A percentile compares a stretch with the other conserved stretches of the same genome.
phyloP scores from a whole-genome alignment of 37 sponge, comb jelly and placozoan genomes.

The Oopsacas minuta region DNA sequence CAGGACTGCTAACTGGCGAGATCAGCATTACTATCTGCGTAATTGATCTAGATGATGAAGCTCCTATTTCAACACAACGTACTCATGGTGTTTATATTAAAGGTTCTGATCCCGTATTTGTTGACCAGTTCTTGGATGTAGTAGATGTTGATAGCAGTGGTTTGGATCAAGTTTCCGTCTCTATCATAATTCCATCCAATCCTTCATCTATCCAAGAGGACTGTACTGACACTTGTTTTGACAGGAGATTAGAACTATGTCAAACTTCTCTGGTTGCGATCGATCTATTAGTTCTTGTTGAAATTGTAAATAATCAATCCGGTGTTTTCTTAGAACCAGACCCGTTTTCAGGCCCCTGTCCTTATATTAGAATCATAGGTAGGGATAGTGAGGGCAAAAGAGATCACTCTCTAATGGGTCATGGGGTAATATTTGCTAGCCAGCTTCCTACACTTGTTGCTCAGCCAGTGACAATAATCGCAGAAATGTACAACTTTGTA shows the following conservation, averaged over 20 bases:
- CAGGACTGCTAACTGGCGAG: background rate
- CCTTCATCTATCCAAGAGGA: background rate
- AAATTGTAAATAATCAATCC: background rate
- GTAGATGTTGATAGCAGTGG: background rate
- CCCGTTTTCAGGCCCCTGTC: background rate
- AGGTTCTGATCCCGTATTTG: background rate
- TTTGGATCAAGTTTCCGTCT: background rate
- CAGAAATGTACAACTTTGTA: background rate
- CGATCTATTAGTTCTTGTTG: background rate
- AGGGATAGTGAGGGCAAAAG: background rate
- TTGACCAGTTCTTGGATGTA: background rate
- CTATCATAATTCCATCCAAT: background rate
- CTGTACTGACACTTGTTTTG: background rate
- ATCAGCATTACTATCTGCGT: background rate
- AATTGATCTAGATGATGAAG: background rate
- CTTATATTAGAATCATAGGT: background rate
- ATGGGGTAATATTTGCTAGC: background rate
- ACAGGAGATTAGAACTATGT: background rate
- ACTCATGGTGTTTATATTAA: background rate
- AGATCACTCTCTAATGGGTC: background rate
- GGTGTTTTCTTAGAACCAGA: background rate
- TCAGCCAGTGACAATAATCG: background rate
- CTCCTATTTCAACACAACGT: background rate
- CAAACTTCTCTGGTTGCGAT: background rate
- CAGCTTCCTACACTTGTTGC: background rate